phyloP scores from a whole-genome alignment of 2,797 vertebrate species.

The Knipowitschia caucasica region DNA sequence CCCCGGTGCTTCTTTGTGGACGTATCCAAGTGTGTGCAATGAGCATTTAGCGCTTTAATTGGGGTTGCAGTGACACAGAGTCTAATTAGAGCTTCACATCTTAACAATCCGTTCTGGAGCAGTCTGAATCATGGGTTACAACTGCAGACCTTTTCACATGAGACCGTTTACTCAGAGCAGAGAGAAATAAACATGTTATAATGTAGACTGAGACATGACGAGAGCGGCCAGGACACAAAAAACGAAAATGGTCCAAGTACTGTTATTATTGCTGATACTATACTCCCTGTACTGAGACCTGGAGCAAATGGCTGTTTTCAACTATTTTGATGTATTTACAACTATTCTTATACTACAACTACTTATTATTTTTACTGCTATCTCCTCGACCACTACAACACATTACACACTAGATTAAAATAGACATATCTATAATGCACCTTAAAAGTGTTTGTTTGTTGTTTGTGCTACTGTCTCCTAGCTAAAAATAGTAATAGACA shows the following conservation, averaged over 20 bases:
- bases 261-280: no score
- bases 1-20: constrained; percentile 17
- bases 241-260: constrained; percentile 10
- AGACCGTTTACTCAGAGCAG: constrained; percentile 21
- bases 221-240: constrained; percentile 30
- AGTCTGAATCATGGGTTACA: constrained; percentile 59
- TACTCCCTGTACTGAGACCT: no score
- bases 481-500: no score
- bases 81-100: constrained; percentile 61
- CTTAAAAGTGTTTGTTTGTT: no score
- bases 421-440: no score
- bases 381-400: no score
- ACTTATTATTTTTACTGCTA: no score
- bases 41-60: constrained; percentile 46
- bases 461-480: no score
- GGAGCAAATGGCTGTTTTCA: no score
- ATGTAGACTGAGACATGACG: constrained; percentile 38
- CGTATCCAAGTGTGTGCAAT: constrained; percentile 26
- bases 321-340: no score
- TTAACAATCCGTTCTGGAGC: constrained; percentile 62
- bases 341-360: no score
- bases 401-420: no score
- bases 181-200: constrained; percentile 42
- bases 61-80: constrained; percentile 45
- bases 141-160: constrained; percentile 41